A percentile compares a stretch with the other conserved stretches of the same genome.
Conservation (phyloP, 2,113 vertebrate species). For the Ictalurus furcatus region DNA sequence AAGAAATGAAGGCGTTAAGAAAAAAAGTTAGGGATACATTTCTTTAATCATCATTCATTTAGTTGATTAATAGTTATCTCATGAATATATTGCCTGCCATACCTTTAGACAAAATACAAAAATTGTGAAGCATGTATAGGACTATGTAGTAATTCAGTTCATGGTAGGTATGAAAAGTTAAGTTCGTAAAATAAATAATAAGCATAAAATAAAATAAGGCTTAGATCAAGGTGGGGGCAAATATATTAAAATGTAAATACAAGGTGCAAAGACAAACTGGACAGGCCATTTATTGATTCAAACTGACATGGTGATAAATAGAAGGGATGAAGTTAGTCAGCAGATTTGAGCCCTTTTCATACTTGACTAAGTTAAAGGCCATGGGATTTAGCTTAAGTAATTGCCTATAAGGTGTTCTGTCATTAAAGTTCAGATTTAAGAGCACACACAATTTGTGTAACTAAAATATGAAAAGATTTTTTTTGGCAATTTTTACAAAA, state of each 20-base stretch:
- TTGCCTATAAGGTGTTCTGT: constrained; percentile 35
- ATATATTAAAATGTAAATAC: constrained; percentile 41
- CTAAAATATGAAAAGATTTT: constrained; percentile 34
- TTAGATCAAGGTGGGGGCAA: constrained; percentile 29
- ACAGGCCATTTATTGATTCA: constrained; percentile 21
- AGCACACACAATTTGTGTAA: constrained; percentile 34
- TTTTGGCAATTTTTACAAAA: constrained; percentile 56
- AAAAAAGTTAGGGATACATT: background rate
- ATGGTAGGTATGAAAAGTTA: constrained; percentile 39
- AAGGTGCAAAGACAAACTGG: constrained; percentile 39
- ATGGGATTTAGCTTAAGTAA: constrained; percentile 20
- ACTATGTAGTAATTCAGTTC: constrained; percentile 39
- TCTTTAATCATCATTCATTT: constrained; percentile 40
- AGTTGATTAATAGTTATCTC: constrained; percentile 31
- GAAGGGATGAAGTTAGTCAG: constrained; percentile 22
- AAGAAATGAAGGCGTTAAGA: background rate
- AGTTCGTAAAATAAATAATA: constrained; percentile 54
- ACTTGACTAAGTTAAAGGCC: constrained; percentile 10
- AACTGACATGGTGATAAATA: background rate
- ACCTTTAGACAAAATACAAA: constrained; percentile 29
- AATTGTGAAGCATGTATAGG: constrained; percentile 18
- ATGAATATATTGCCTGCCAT: constrained; percentile 32
- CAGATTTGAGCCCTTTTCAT: constrained; percentile 14
- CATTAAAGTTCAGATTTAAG: constrained; percentile 3
- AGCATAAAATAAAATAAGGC: constrained; percentile 45